These are phyloP conservation scores for Drosophila limbata DNA, from an alignment of 2,888 invertebrate genomes.

Conservation along the genomic window DNA sequence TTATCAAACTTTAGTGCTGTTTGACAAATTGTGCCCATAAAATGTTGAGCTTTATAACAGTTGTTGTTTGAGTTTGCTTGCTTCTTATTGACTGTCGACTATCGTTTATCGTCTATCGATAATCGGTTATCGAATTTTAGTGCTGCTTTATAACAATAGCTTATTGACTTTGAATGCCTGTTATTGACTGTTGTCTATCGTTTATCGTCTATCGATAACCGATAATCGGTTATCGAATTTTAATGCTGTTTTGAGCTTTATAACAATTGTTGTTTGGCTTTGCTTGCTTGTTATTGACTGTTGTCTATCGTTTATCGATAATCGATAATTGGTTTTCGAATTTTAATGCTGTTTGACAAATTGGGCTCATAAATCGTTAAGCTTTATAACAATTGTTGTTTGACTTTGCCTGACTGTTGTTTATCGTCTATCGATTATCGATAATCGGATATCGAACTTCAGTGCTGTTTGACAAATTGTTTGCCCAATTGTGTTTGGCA, in stretches of 20 bases:
- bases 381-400: constrained; percentile 61
- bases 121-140: no score
- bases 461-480: constrained; percentile 3
- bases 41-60: no score
- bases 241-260: constrained; percentile 48
- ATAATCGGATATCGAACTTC: constrained; percentile 3
- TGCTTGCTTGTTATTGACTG: neutral
- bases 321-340: constrained; percentile 5
- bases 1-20: neutral
- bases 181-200: no score
- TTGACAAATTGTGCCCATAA: constrained; percentile 26
- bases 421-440: constrained; percentile 2
- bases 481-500: constrained; percentile 1
- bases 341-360: constrained; percentile 30
- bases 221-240: no score
- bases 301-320: constrained; percentile 3
- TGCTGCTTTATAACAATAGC: no score
- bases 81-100: no score
- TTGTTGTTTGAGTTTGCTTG: no score
- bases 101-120: no score
- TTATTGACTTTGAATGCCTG: no score
- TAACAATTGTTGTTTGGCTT: constrained; percentile 36
- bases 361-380: constrained; percentile 58
- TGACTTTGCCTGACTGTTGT: neutral
- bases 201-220: no score